Evolutionary conservation across 1,140 invertebrate species (phyloP).

Genomic region (Hyposmocoma kahamanoa): DNA sequence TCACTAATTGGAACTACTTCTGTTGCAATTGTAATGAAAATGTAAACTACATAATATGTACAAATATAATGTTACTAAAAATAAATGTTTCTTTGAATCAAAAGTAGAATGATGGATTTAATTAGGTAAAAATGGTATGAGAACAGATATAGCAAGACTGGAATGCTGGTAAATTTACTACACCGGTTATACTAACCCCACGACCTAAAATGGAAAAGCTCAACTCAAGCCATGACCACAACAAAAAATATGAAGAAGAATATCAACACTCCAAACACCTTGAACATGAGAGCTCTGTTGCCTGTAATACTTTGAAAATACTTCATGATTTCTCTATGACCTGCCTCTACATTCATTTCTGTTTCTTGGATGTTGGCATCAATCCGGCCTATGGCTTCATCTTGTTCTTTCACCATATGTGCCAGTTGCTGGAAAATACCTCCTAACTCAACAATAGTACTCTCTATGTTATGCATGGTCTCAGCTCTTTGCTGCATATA

Average conservation of each 20-base stretch:
- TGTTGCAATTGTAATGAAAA: too few relatives aligned
- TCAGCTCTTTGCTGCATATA: slow-evolving; percentile 95
- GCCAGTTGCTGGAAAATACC: slow-evolving; percentile 98
- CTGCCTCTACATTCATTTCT: slow-evolving; percentile 96
- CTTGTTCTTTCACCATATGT: slow-evolving; percentile 99
- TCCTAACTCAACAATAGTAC: slow-evolving; percentile 98
- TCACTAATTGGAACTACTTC: neutral
- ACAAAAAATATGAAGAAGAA: slow-evolving; percentile 99
- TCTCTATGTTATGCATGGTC: slow-evolving; percentile 99
- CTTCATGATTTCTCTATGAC: slow-evolving; percentile 96
- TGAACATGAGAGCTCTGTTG: slow-evolving; percentile 99
- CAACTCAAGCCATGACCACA: slow-evolving; percentile 87
- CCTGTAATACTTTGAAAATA: slow-evolving; percentile 98
- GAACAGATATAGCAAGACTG: too few relatives aligned
- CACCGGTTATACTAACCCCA: too few relatives aligned
- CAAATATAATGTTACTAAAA: too few relatives aligned
- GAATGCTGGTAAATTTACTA: too few relatives aligned
- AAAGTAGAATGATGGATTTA: too few relatives aligned
- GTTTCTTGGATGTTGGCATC: slow-evolving; percentile 98
- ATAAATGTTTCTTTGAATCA: too few relatives aligned
- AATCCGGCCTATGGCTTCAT: slow-evolving; percentile 98
- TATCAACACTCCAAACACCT: slow-evolving; percentile 98
- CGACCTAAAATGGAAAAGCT: slow-evolving; percentile 4
- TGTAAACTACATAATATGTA: too few relatives aligned
- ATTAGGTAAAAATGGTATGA: too few relatives aligned